Conservation (phyloP, 2,113 vertebrate species). For the Anas platyrhynchos region DNA sequence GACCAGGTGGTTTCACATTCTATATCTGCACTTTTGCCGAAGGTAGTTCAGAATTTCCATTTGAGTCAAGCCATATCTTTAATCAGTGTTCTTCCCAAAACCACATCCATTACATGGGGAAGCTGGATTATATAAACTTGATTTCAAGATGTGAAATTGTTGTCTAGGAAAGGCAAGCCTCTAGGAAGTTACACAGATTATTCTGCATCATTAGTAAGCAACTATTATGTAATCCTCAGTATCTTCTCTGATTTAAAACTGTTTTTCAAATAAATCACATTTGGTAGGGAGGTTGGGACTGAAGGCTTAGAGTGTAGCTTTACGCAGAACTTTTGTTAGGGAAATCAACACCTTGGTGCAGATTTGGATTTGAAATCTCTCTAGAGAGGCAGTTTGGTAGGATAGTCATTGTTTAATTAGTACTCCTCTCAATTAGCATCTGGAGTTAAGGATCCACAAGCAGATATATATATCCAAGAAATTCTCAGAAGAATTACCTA, state of each 20-base stretch:
- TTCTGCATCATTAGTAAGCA: conserved; percentile 4
- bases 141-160: conserved; percentile 44
- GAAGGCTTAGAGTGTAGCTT: not conserved
- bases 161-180: not conserved
- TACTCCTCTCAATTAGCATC: conserved; percentile 30
- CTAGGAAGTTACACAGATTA: conserved; percentile 14
- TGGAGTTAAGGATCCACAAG: conserved; percentile 34
- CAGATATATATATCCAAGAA: conserved; percentile 4
- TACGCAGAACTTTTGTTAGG: not conserved
- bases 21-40: not conserved
- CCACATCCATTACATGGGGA: conserved; percentile 22
- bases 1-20: not conserved
- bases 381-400: conserved; percentile 1
- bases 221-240: not conserved
- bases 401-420: conserved; percentile 54
- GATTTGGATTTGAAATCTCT: conserved; percentile 34
- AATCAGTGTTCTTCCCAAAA: conserved; percentile 15
- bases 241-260: not conserved
- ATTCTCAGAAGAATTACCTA: conserved; percentile 36
- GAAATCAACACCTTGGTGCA: not conserved
- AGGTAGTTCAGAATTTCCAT: conserved; percentile 48
- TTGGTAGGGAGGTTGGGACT: not conserved
- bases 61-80: conserved; percentile 34
- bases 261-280: not conserved
- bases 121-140: conserved; percentile 31